phyloP scores from a whole-genome alignment of 2,113 vertebrate species.

The Actenoides lindsayi region DNA sequence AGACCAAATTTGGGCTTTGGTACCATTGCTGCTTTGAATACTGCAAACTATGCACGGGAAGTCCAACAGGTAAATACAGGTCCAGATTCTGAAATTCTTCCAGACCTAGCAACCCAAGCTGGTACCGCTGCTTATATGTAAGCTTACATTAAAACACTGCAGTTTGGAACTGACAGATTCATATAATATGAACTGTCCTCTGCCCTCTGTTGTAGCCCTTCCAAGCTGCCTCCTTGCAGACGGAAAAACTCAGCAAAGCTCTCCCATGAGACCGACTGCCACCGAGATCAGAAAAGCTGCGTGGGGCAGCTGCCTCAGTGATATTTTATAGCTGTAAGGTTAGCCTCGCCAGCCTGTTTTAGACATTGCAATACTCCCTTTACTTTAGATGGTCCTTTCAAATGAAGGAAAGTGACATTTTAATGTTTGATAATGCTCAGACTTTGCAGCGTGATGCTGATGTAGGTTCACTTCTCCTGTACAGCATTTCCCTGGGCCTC shows the following conservation, averaged over 20 bases:
- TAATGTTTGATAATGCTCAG: neutral
- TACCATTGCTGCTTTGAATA: neutral
- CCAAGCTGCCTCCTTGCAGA: neutral
- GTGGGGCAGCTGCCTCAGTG: neutral
- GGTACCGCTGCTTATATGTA: neutral
- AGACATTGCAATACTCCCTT: neutral
- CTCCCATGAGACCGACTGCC: neutral
- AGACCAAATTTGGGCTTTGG: neutral
- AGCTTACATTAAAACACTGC: neutral
- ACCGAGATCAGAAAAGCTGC: neutral
- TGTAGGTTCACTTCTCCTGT: neutral
- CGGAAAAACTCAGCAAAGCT: neutral
- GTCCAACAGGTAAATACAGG: neutral
- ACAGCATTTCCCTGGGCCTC: neutral
- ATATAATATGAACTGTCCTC: neutral
- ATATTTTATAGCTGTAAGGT: neutral
- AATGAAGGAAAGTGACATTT: neutral
- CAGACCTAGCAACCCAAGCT: neutral
- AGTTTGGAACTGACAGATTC: neutral
- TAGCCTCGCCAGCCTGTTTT: neutral
- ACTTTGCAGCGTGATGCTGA: neutral
- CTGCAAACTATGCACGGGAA: neutral
- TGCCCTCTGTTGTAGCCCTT: neutral
- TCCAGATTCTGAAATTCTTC: neutral
- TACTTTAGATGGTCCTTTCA: neutral